A percentile compares a stretch with the other conserved stretches of the same genome.
These are phyloP conservation scores for Pseudomyrmex cubaensis DNA, from an alignment of 1,140 invertebrate species.

Conservation along the genomic window DNA sequence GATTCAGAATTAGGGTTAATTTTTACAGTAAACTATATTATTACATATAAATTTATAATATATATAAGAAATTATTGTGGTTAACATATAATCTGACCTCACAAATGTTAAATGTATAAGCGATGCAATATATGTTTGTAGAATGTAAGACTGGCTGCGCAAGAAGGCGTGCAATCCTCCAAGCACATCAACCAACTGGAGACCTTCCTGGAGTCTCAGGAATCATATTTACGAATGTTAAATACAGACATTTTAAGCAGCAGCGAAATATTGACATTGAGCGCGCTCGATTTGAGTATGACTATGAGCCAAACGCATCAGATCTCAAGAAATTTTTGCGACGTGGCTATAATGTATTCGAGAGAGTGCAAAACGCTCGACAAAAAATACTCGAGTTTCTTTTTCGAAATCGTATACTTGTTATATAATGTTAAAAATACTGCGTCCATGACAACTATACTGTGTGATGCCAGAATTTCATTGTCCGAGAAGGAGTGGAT, in stretches of 20 bases:
- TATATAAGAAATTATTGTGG: no score
- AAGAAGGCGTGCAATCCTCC: constrained; percentile 76
- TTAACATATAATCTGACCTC: no score
- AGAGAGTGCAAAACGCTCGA: background rate
- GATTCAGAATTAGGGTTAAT: no score
- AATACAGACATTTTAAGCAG: constrained; percentile 51
- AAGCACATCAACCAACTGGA: constrained; percentile 77
- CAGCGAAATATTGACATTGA: constrained; percentile 77
- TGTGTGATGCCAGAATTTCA: constrained; percentile 75
- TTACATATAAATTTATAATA: no score
- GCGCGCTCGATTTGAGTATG: constrained; percentile 77
- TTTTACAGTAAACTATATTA: no score
- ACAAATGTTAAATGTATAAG: background rate
- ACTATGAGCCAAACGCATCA: constrained; percentile 69
- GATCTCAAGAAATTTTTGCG: constrained; percentile 72
- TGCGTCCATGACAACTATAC: constrained; percentile 65
- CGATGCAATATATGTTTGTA: constrained; percentile 50
- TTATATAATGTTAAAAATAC: constrained; percentile 72
- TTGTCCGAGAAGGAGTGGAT: constrained; percentile 71
- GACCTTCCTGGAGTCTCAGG: constrained; percentile 79
- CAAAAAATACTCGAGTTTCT: constrained; percentile 64
- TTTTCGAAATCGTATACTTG: constrained; percentile 71
- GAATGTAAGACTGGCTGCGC: constrained; percentile 77
- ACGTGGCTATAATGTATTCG: constrained; percentile 78
- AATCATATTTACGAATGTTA: constrained; percentile 70